Conservation (phyloP, 2,888 invertebrate genomes). For the Pollenia angustigena region DNA sequence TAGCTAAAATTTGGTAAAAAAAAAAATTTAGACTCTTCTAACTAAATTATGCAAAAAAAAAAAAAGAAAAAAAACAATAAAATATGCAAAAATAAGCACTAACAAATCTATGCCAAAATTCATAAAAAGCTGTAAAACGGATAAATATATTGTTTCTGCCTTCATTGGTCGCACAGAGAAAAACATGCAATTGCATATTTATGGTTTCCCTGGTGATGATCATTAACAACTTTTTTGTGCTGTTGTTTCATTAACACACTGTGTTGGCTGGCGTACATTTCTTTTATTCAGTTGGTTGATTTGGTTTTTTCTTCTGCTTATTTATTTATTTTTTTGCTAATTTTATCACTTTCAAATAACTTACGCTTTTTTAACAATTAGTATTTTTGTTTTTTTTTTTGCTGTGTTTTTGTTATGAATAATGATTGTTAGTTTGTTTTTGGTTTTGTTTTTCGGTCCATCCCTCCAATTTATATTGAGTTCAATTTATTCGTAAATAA, state of each 20-base stretch:
- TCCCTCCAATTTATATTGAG: not conserved
- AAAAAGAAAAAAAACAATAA: too few relatives aligned
- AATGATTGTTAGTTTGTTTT: conserved; percentile 14
- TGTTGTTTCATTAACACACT: conserved; percentile 58
- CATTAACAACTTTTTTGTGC: conserved; percentile 34
- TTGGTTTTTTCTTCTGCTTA: conserved; percentile 1
- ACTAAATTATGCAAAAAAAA: too few relatives aligned
- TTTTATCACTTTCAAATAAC: conserved; percentile 43
- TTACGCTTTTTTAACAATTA: conserved; percentile 32
- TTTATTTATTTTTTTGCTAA: conserved; percentile 18
- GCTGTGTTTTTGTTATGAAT: conserved; percentile 15
- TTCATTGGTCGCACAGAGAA: too few relatives aligned
- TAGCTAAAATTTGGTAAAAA: too few relatives aligned
- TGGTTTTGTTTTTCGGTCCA: conserved; percentile 9
- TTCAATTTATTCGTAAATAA: conserved; percentile 28
- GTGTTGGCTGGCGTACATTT: conserved; percentile 51
- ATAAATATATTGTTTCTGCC: too few relatives aligned
- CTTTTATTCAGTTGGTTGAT: conserved; percentile 49
- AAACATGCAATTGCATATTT: too few relatives aligned
- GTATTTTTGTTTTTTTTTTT: conserved; percentile 21
- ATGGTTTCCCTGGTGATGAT: conserved; percentile 1
- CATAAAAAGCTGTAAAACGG: too few relatives aligned
- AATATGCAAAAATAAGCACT: too few relatives aligned
- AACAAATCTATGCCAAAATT: too few relatives aligned
- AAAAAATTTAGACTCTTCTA: too few relatives aligned